phyloP scores from a whole-genome alignment of 2,888 invertebrate species.

The Philhelius pedissequus region DNA sequence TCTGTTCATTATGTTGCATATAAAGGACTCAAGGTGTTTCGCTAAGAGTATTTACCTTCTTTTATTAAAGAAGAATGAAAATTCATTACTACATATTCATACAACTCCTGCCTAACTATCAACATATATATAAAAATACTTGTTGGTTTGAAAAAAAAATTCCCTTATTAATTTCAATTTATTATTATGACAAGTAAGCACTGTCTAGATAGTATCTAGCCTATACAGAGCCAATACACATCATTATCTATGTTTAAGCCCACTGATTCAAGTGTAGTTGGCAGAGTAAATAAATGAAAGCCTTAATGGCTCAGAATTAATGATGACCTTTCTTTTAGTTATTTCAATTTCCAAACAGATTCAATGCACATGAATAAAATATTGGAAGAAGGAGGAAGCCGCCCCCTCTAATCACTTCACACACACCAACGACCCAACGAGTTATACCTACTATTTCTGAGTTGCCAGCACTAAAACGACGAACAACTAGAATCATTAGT shows the following conservation, averaged over 20 bases:
- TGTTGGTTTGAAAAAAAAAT: no score
- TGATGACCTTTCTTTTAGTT: conserved; percentile 34
- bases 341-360: conserved; percentile 26
- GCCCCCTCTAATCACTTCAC: not conserved
- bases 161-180: conserved; percentile 24
- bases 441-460: not conserved
- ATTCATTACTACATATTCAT: no score
- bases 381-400: conserved; percentile 7
- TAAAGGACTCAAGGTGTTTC: not conserved
- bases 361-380: conserved; percentile 59
- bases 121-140: no score
- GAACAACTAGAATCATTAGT: not conserved
- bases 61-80: not conserved
- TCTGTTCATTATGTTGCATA: not conserved
- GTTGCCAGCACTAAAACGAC: no score
- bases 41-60: not conserved
- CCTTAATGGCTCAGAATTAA: conserved; percentile 49
- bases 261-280: not conserved
- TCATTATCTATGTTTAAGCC: not conserved
- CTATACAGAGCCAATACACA: no score
- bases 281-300: conserved; percentile 50
- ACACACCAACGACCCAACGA: not conserved
- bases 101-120: no score
- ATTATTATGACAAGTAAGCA: conserved; percentile 11
- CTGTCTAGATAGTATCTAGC: no score